Evolutionary conservation across 2,888 invertebrate species (phyloP), one percentile per base, ranked within the genome.

Genomic region (Hermaeophaga mercurialis): DNA sequence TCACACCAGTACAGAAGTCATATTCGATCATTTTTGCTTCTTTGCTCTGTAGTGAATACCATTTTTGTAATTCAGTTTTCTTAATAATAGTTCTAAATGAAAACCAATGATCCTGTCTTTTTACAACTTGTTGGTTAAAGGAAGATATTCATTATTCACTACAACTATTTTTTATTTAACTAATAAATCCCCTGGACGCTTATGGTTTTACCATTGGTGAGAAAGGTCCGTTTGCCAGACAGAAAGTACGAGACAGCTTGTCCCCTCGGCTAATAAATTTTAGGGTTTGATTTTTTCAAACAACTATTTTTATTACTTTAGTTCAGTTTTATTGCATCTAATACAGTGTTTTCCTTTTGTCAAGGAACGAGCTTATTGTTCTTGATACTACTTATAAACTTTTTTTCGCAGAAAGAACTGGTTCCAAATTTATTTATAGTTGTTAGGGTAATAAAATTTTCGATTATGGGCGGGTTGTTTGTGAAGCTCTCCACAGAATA

Each of bases 271-370:
- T 63, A 64, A 69, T 69, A 69, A 65, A 69, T 71, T 73, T 70
- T 70, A 69, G 73, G 74, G 74, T 70, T 72, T 72, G 68, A 70
- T 72, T 75, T 74, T 74, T 73, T 73, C 66, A 66, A 67, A 67
- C 70, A 70, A 65, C 64, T 66, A 71, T 71, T 68, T 72, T 73
- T 73, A 72, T 69, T 70, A 61, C 68, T 48, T 64, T 64, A 64
- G 70, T 69, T 72, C 67, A 64, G 64, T 68, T 71, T 70, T 71
- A 71, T 70, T 69, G 59, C 68, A 55, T 61, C 62, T 61, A 63
- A 63, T 67, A 66, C 55, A 61, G 69, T 70, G 70, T 70, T 68
- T 66, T 60, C 64, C 64, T 61, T 66, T 71, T 70, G 69, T 71
- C 58, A 59, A 62, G 66, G 66, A 70, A 70, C 69, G 69, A 70